Base-by-base conservation (phyloP, 1,140 invertebrate species). In the Diachasma alloeum region DNA sequence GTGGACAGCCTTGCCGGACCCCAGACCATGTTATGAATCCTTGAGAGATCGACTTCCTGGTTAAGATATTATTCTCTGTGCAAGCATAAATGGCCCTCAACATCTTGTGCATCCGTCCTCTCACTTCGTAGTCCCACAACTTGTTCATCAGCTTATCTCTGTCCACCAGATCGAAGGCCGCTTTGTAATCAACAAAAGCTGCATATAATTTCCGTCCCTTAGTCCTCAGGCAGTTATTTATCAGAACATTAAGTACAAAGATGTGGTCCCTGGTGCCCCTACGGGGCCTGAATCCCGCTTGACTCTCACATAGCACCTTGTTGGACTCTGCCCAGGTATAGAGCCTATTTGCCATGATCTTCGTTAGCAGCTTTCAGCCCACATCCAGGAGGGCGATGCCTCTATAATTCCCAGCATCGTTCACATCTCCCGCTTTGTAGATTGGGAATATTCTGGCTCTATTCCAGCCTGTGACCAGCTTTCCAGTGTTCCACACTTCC, bases 321-420 rank as follows among this genome's bases (percentile, higher is more conserved):
- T 66, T 56, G n/a, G 22, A n/a, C 31, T 76, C 74, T 17, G 53
- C 0, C 71, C 71, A 75, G 15, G 8, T 15, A 11, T 11, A 42
- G 2, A 82, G 22, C 76, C 77, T 77, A 11, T 63, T 76, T 4
- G 59, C 71, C 22, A 82, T 53, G 0, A 82, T 71, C 0, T 2
- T 70, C 19, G 73, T 67, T 4, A 80, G 53, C 36, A 78, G 24
- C 63, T 82, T 82, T 13, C 76, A 81, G 24, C 37, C 42, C 13
- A 69, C 48, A 8, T 72, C 56, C 36, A 78, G 59, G n/a, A 81
- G 11, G 9, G 70, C 74, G 11, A 82, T 68, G 9, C 69, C 67
- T 70, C 75, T 80, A 42, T 78, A 82, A 22, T 80, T 78, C 11
- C 39, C 46, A 13, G 36, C 31, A 15, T 67, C 39, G 11, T 42